These are phyloP conservation scores for Hetaerina titia DNA, from an alignment of 2,888 invertebrate genomes.

Conservation along the genomic window DNA sequence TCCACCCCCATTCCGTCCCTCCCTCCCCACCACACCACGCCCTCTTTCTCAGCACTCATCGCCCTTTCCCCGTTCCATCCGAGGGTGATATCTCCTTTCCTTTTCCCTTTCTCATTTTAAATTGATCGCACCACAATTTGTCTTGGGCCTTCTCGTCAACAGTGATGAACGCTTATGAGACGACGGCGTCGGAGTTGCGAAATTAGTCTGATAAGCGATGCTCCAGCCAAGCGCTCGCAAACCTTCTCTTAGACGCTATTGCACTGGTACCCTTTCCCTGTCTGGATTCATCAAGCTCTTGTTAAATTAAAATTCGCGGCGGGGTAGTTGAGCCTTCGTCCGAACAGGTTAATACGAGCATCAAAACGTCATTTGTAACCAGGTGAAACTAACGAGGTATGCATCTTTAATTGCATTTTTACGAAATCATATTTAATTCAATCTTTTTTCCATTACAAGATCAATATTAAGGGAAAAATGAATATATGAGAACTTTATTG, in stretches of 20 bases:
- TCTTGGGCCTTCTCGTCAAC: neutral
- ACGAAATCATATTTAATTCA: no score
- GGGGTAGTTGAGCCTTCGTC: neutral
- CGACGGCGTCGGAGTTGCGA: neutral
- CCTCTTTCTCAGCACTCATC: slow-evolving; percentile 52
- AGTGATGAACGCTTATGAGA: neutral
- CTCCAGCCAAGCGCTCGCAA: neutral
- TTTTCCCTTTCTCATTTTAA: slow-evolving; percentile 69
- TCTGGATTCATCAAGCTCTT: neutral
- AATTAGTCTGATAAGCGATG: slow-evolving; percentile 2
- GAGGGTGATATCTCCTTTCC: slow-evolving; percentile 68
- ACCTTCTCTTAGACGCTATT: neutral
- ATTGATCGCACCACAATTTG: slow-evolving; percentile 7
- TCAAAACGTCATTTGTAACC: neutral
- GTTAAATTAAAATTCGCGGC: neutral
- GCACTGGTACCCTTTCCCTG: neutral
- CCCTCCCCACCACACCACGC: slow-evolving; percentile 5
- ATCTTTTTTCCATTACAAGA: no score
- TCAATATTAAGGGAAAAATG: no score
- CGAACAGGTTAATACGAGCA: neutral
- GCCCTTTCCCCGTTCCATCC: slow-evolving; percentile 22
- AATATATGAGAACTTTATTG: no score
- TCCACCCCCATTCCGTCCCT: slow-evolving; percentile 5
- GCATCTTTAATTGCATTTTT: no score
- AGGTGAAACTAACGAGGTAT: neutral